Conservation (phyloP, 2,113 vertebrate species). For the Lamprologus callipterus region DNA sequence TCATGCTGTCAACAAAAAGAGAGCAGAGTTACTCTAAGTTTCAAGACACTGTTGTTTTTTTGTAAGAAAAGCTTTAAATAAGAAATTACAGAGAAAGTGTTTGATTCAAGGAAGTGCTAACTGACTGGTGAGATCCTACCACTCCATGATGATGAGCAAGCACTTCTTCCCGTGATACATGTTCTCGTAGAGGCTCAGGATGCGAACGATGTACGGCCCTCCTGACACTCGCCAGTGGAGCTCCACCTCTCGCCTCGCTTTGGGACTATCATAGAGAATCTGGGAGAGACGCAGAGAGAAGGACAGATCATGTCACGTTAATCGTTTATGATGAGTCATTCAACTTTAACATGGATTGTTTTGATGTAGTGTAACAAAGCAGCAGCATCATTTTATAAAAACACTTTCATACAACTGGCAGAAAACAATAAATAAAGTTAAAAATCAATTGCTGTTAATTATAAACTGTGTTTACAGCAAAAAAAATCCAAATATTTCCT, state of each 20-base stretch:
- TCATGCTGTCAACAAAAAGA: not conserved
- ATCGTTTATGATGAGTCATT: not conserved
- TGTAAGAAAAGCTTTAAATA: not conserved
- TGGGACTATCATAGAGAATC: constrained; percentile 88
- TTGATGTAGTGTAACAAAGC: not conserved
- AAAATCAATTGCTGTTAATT: not conserved
- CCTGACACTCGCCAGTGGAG: constrained; percentile 89
- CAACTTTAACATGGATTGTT: not conserved
- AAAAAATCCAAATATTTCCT: not conserved
- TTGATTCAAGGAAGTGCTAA: not conserved
- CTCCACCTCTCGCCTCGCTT: constrained; percentile 93
- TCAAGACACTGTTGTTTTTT: not conserved
- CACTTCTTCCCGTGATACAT: constrained; percentile 93
- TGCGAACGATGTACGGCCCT: constrained; percentile 83
- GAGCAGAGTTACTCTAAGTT: not conserved
- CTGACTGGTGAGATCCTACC: constrained; percentile 62
- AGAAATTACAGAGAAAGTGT: not conserved
- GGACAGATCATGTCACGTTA: not conserved
- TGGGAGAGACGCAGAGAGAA: not conserved
- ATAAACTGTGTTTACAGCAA: not conserved
- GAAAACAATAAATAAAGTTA: not conserved
- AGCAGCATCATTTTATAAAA: not conserved
- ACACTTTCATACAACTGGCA: not conserved
- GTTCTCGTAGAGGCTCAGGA: constrained; percentile 87
- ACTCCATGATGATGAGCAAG: constrained; percentile 97